Evolutionary conservation across 2,797 vertebrate species (phyloP), one percentile per base, ranked within the genome.

Genomic region (Aphelocoma californica): DNA sequence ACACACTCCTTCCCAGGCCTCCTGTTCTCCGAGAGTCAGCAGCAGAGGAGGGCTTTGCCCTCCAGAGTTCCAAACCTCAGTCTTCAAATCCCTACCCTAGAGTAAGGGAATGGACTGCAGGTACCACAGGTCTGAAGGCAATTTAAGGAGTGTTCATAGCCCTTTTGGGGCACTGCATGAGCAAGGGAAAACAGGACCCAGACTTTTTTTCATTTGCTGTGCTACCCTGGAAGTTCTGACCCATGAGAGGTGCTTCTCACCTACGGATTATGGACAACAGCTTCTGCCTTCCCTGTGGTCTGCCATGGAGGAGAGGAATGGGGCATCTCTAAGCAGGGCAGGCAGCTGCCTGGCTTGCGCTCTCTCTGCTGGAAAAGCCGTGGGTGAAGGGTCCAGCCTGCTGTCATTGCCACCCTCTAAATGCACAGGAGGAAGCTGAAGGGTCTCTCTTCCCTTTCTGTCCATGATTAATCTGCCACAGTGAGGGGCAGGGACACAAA

Each of bases 401-500:
- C 56, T 72, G 77, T 34, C 62, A 64, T 11, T 96, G 90, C 69
- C 71, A 83, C 51, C 58, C 47, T 75, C 62, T 58, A 81, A 92
- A 85, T 50, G 58, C 78, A 58, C 0, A 6, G 66, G 66, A 92
- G 53, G 69, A 81, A 71, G 67, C 81, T 71, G 48, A 28, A 88
- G 71, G 91, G 78, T 92, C 71, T 93, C 61, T 84, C 81, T 77
- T 90, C 78, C 89, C 81, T 88, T 92, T 92, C 83, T 92, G 83
- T 57, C 85, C 48, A 8, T 95, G 96, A 98, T 98, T 98, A 96
- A 98, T 98, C 94, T 96, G 96, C 86, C 91, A 73, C 51, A 48
- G 74, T 31, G 64, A 93, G 92, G 93, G 93, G 92, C 95, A 93
- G 83, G 79, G 80, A 97, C 97, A 98, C 97, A 98, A 98, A 98